Base-by-base conservation (phyloP, 2,797 vertebrate species). In the Myiothlypis chrysogaster region DNA sequence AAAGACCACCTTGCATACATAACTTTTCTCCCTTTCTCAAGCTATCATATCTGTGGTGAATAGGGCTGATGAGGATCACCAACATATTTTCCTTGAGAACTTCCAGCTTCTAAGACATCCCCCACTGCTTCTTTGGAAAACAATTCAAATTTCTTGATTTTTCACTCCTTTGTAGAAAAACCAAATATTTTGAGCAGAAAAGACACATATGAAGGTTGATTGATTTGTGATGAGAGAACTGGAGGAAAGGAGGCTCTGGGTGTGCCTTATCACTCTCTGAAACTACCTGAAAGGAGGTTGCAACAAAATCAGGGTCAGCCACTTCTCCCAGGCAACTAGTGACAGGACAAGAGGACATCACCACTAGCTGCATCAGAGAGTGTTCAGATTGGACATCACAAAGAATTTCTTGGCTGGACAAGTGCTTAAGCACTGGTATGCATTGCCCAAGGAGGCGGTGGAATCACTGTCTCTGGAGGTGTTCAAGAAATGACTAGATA, bases 231-330 rank as follows among this genome's bases (percentile, higher is more conserved):
- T 63, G 41, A 68, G 6, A 75, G 3, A 59, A 46, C 14, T 20
- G 16, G 14, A 39, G 52, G 27, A 39, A 77, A 15, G 8, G 9
- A 64, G 44, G 11, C 14, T 46, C 24, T 46, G 10, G 10, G 12
- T 50, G 28, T 14, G 18, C 28, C 3, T 83, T 57, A 9, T 25
- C 24, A 12, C 11, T 43, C 12, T 30, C 24, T 52, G 30, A 14
- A 76, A 10, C 9, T 24, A 22, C 23, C 9, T 30, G 24, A 43
- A 70, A 11, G 9, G 50, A 70, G 14, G 6, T 13, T 30, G 11
- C 14, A 63, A 12, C 9, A 18, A 76, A 49, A n/a, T 22, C 20
- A 32, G 22, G 3, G 11, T 56, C 0, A 0, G 20, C 4, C 12
- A 9, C 19, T 50, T 50, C 50, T 56, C 20, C 32, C 14, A 10